phyloP scores from a whole-genome alignment of 2,888 invertebrate species.

The Drosophila algonquin region DNA sequence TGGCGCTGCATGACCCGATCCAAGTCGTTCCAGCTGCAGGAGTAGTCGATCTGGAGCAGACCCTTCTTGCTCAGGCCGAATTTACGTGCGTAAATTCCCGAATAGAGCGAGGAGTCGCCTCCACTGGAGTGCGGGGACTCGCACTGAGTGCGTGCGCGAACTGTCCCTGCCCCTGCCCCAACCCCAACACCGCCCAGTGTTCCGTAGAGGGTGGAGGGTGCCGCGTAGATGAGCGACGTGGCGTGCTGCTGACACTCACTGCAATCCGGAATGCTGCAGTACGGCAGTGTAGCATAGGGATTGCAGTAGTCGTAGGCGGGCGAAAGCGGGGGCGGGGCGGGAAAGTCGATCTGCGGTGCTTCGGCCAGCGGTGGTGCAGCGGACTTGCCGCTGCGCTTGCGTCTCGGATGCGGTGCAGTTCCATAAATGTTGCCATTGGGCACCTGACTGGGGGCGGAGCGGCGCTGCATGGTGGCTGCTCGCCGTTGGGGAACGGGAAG shows the following conservation, averaged over 20 bases:
- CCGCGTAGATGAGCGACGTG: conserved; percentile 72
- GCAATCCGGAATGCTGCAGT: conserved; percentile 82
- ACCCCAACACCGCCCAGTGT: conserved; percentile 36
- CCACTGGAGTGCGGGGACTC: conserved; percentile 49
- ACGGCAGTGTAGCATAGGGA: conserved; percentile 81
- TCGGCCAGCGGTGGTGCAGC: conserved; percentile 74
- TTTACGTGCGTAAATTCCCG: conserved; percentile 82
- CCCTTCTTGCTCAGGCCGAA: conserved; percentile 91
- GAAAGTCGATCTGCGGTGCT: conserved; percentile 82
- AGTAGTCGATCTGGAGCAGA: conserved; percentile 92
- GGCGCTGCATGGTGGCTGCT: conserved; percentile 65
- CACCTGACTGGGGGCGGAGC: conserved; percentile 31
- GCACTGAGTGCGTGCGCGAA: conserved; percentile 29
- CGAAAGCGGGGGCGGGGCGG: conserved; percentile 78
- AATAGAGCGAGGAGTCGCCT: conserved; percentile 81
- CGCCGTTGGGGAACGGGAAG: conserved; percentile 48
- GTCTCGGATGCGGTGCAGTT: conserved; percentile 70
- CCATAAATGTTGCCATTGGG: conserved; percentile 51
- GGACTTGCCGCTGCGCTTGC: conserved; percentile 73
- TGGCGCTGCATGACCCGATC: conserved; percentile 88
- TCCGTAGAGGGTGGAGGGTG: conserved; percentile 75
- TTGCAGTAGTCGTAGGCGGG: conserved; percentile 82
- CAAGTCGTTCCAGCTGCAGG: conserved; percentile 92
- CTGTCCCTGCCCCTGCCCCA: conserved; percentile 8
- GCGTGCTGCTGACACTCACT: conserved; percentile 76